phyloP scores from a whole-genome alignment of 2,797 vertebrate species.

The Acanthurus lineatus region DNA sequence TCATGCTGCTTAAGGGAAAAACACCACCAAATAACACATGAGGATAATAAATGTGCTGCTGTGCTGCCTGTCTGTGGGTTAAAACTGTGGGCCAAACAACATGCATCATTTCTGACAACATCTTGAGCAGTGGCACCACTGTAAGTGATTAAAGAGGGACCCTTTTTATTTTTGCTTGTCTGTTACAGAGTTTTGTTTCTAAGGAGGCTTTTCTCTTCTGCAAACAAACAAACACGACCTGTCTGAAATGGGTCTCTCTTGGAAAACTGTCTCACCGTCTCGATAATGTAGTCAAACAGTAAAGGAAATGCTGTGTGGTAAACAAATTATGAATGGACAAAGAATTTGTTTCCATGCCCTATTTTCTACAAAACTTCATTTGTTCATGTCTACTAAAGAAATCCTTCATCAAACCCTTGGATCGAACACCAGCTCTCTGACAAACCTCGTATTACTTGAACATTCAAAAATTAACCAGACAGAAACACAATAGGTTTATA shows the following conservation, averaged over 20 bases:
- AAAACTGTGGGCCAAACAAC: neutral
- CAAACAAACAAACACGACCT: conserved; percentile 11
- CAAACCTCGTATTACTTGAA: neutral
- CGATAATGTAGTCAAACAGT: neutral
- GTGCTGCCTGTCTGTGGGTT: neutral
- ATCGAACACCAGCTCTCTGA: conserved; percentile 5
- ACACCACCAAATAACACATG: neutral
- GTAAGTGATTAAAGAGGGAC: neutral
- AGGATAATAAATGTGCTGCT: conserved; percentile 10
- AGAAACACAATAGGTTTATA: conserved; percentile 15
- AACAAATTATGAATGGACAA: conserved; percentile 10
- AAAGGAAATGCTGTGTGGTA: neutral
- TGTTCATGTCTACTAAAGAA: neutral
- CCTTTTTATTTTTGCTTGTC: too few species aligned
- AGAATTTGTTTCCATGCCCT: neutral
- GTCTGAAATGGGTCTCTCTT: neutral
- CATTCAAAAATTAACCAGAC: conserved; percentile 10
- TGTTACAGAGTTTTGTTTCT: too few species aligned
- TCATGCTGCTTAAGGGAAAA: neutral
- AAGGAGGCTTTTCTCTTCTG: too few species aligned
- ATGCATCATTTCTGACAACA: neutral
- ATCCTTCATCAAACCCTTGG: neutral
- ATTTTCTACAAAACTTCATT: conserved; percentile 12
- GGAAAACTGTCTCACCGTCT: neutral
- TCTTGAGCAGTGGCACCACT: conserved; percentile 14